Evolutionary conservation across 2,888 invertebrate genomes (phyloP).

Genomic region (Drosophila atripex): DNA sequence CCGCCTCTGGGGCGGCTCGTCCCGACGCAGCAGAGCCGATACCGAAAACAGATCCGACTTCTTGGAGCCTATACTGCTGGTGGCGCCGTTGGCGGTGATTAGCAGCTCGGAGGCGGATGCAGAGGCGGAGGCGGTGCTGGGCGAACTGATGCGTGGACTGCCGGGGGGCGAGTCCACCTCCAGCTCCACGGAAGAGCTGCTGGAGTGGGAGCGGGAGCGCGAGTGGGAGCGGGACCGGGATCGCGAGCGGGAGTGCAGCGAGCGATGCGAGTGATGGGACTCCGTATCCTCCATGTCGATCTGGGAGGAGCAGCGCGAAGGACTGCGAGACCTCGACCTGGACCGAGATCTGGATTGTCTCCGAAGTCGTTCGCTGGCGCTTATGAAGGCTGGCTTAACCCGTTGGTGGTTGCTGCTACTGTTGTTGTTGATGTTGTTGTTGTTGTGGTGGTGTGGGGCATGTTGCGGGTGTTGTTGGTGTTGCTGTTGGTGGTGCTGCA

Average conservation of each 20-base stretch:
- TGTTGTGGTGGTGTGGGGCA: slow-evolving; percentile 44
- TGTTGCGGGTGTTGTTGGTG: slow-evolving; percentile 26
- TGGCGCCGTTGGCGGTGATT: slow-evolving; percentile 80
- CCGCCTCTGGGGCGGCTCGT: slow-evolving; percentile 85
- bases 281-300: slow-evolving; percentile 81
- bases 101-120: slow-evolving; percentile 81
- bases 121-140: slow-evolving; percentile 68
- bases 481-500: slow-evolving; percentile 58
- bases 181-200: slow-evolving; percentile 88
- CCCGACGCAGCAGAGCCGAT: slow-evolving; percentile 91
- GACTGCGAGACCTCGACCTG: slow-evolving; percentile 75
- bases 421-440: slow-evolving; percentile 51
- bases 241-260: slow-evolving; percentile 72
- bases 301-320: slow-evolving; percentile 72
- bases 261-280: slow-evolving; percentile 64
- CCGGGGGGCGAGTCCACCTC: slow-evolving; percentile 90
- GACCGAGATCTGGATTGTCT: slow-evolving; percentile 78
- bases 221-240: slow-evolving; percentile 70
- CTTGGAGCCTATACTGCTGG: slow-evolving; percentile 84
- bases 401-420: slow-evolving; percentile 16
- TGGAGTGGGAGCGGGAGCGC: slow-evolving; percentile 71
- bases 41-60: slow-evolving; percentile 94
- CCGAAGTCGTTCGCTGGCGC: slow-evolving; percentile 74
- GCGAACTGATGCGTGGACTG: slow-evolving; percentile 78
- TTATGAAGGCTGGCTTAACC: slow-evolving; percentile 85